Conservation (phyloP, 2,113 vertebrate species). For the Ammodytes marinus region DNA sequence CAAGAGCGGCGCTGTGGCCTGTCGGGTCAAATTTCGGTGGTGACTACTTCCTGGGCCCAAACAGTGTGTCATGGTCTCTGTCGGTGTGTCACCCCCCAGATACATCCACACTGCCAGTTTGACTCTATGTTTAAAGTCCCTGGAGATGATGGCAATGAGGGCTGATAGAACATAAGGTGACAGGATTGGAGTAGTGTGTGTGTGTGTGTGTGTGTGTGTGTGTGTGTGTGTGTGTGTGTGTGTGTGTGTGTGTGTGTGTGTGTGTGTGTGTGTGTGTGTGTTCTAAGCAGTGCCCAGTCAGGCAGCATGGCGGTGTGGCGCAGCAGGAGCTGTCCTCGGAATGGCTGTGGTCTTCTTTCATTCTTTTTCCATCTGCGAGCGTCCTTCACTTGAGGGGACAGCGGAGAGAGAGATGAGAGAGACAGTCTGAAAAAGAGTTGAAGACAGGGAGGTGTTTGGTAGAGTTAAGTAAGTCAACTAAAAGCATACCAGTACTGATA, state of each 20-base stretch:
- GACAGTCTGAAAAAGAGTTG: constrained; percentile 74
- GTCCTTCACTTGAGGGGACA: constrained; percentile 65
- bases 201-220: constrained; percentile 41
- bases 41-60: constrained; percentile 27
- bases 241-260: constrained; percentile 20
- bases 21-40: constrained; percentile 58
- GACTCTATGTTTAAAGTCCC: constrained; percentile 67
- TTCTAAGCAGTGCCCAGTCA: constrained; percentile 43
- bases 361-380: constrained; percentile 51
- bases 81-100: constrained; percentile 24
- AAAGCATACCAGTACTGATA: not conserved
- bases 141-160: constrained; percentile 57
- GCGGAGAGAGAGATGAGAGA: constrained; percentile 63
- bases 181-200: constrained; percentile 41
- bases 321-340: constrained; percentile 53
- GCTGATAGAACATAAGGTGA: constrained; percentile 75
- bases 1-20: constrained; percentile 54
- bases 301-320: constrained; percentile 32
- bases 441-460: constrained; percentile 8
- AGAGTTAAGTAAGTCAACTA: constrained; percentile 24
- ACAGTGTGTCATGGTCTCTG: constrained; percentile 21
- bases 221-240: constrained; percentile 36
- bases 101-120: constrained; percentile 52
- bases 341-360: constrained; percentile 51
- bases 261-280: constrained; percentile 18